Conservation (phyloP, 1,140 invertebrate genomes). For the Drosophila lowei region DNA sequence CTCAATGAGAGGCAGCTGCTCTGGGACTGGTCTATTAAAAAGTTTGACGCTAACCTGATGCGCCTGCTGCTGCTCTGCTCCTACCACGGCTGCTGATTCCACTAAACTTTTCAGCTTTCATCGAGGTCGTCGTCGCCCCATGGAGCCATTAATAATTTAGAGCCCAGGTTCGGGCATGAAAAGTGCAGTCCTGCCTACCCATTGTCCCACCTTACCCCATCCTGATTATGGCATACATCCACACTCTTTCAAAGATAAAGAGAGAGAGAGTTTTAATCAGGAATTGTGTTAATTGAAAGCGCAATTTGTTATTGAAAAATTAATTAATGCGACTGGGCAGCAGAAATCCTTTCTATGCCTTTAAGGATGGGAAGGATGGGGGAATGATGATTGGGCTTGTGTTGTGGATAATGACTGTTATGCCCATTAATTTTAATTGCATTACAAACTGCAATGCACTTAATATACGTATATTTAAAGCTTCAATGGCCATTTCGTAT, state of each 20-base stretch:
- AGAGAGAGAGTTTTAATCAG: conserved; percentile 29
- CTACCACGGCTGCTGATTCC: neutral
- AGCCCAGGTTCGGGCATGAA: conserved; percentile 29
- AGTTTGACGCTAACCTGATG: conserved; percentile 47
- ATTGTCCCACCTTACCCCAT: neutral
- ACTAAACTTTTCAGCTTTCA: conserved; percentile 62
- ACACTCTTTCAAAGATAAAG: neutral
- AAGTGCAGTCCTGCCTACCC: conserved; percentile 38
- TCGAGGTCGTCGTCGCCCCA: conserved; percentile 13
- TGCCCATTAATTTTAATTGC: conserved; percentile 49
- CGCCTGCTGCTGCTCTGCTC: too few relatives aligned
- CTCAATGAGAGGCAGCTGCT: conserved; percentile 22
- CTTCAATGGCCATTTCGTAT: conserved; percentile 35
- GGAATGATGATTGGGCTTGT: conserved; percentile 1
- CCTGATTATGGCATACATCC: neutral
- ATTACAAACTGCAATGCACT: conserved; percentile 37
- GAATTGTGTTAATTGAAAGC: conserved; percentile 55
- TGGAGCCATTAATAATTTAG: conserved; percentile 60
- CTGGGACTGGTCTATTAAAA: conserved; percentile 55
- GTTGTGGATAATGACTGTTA: conserved; percentile 11
- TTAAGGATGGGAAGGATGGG: neutral
- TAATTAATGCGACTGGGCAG: conserved; percentile 37
- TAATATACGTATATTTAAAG: conserved; percentile 40
- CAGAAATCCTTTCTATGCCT: conserved; percentile 8
- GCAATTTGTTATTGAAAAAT: conserved; percentile 48